Base-by-base conservation (phyloP, 2,113 vertebrate species). In the Aspidoscelis tigris region DNA sequence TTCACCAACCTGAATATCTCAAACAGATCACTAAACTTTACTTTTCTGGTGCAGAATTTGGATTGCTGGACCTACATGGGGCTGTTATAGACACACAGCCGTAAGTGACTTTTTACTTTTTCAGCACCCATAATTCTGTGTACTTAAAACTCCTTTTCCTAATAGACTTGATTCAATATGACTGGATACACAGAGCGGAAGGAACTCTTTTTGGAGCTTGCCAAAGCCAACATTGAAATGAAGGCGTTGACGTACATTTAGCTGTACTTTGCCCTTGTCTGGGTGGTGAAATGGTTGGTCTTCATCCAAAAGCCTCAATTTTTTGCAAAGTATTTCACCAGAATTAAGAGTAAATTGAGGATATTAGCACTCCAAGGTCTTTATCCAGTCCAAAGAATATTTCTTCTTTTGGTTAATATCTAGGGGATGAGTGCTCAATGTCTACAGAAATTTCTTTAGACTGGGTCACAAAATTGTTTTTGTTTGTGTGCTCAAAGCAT, bases 181-280 rank as follows among this genome's bases (percentile, higher is more conserved):
- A 26, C 77, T 80, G 68, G 12, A 72, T 55, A 39, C 33, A 61
- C 24, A 47, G 66, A 61, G 58, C 58, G 14, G 61, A 84, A 85
- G 61, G 70, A 84, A 73, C 77, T 72, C n/a, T 33, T 53, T 83
- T 85, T 76, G 66, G 76, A 78, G 78, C 50, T 53, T 86, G 86
- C 88, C 81, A 86, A 90, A 93, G 88, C 53, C 61, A 90, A 86
- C 43, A 89, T 61, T 83, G 41, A 69, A 26, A 84, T 21, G 41
- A 89, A 71, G 58, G 78, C 84, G 84, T 1, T 41, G 58, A 66
- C 76, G 81, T 89, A 66, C 73, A 78, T 82, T 70, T 22, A 47
- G 69, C 41, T 86, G 84, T 73, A 79, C 74, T 73, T 91, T 86
- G 85, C 41, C 84, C 90, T 88, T 69, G 78, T 85, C 26, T 14